Conservation (phyloP, 2,797 vertebrate genomes). For the Momotus momota region DNA sequence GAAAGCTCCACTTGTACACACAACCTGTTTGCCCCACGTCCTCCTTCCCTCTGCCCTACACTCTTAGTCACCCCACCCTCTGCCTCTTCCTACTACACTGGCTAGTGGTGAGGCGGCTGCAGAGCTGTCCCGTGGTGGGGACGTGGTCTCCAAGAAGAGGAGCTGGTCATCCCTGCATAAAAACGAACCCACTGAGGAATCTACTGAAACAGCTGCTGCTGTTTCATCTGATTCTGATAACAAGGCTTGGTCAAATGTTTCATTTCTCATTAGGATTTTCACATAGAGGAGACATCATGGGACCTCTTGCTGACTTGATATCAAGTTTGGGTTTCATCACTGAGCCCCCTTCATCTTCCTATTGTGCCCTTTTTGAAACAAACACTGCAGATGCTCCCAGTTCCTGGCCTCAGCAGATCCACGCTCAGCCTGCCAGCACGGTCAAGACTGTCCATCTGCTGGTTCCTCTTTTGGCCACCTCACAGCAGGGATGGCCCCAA, state of each 20-base stretch:
- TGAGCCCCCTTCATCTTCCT: neutral
- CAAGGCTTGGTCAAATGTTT: neutral
- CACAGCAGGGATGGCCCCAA: too few species aligned
- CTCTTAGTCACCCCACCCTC: neutral
- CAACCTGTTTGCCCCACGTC: neutral
- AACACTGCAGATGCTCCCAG: neutral
- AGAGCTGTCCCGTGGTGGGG: neutral
- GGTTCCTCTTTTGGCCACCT: neutral
- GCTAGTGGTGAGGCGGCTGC: neutral
- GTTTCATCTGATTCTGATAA: neutral
- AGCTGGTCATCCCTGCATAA: neutral
- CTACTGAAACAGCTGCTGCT: neutral
- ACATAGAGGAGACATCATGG: accelerated
- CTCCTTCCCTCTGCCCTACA: neutral
- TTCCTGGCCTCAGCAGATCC: neutral
- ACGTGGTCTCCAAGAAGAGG: neutral
- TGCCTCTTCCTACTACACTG: neutral
- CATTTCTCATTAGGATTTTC: neutral
- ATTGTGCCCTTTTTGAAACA: neutral
- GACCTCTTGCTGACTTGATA: neutral
- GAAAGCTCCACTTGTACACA: neutral
- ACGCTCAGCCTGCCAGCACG: neutral
- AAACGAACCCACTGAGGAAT: neutral
- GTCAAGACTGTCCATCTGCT: neutral
- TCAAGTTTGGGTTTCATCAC: neutral